Conservation (phyloP, 2,888 invertebrate species). For the Monochamus alternatus region DNA sequence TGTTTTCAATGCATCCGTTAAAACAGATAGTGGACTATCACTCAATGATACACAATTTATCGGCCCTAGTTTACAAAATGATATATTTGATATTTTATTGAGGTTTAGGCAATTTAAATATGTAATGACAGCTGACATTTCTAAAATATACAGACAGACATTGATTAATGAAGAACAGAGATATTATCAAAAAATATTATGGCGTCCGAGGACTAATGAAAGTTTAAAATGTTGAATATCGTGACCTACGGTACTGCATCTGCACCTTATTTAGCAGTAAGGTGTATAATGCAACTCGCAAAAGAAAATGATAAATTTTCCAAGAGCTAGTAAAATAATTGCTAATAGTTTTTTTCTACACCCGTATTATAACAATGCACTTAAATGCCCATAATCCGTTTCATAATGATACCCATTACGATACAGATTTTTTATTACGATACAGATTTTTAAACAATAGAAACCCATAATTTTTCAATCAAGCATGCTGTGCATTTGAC, state of each 20-base stretch:
- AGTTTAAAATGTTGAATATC: constrained; percentile 35
- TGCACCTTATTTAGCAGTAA: constrained; percentile 39
- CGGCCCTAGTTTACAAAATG: constrained; percentile 40
- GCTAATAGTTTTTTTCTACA: constrained; percentile 45
- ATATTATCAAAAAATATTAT: constrained; percentile 37
- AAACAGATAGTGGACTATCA: constrained; percentile 29
- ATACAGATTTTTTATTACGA: too few species aligned
- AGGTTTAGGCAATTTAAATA: constrained; percentile 37
- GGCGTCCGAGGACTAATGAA: constrained; percentile 14
- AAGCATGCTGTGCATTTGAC: too few species aligned
- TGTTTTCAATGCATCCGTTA: constrained; percentile 38
- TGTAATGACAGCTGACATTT: constrained; percentile 40
- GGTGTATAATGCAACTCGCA: constrained; percentile 37
- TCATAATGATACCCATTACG: too few species aligned
- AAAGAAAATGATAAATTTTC: constrained; percentile 24
- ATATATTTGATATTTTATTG: constrained; percentile 32
- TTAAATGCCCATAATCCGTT: too few species aligned
- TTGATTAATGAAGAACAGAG: constrained; percentile 25
- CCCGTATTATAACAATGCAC: too few species aligned
- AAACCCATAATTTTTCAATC: too few species aligned
- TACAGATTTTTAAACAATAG: too few species aligned
- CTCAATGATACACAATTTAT: constrained; percentile 36
- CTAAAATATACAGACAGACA: constrained; percentile 43
- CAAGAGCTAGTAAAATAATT: constrained; percentile 35
- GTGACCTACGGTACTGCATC: constrained; percentile 41